phyloP scores from a whole-genome alignment of 2,888 invertebrate species.

The Chydorus sphaericus region DNA sequence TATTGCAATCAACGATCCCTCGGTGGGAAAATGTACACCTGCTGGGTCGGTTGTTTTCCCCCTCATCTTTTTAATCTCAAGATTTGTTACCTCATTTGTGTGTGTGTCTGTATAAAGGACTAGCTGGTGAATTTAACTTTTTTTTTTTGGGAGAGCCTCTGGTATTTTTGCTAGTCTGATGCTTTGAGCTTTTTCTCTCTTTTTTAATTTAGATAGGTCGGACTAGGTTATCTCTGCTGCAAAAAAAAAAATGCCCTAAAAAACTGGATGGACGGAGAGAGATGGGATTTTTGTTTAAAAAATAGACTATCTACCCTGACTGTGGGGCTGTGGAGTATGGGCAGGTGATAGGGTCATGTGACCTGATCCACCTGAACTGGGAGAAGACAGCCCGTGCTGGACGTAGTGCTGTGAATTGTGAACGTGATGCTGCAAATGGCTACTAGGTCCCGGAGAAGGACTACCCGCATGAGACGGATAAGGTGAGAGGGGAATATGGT shows the following conservation, averaged over 20 bases:
- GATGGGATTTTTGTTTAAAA: neutral
- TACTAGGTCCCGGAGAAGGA: conserved; percentile 13
- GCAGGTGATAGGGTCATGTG: conserved; percentile 16
- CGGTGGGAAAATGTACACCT: too few relatives aligned
- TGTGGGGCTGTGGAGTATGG: conserved; percentile 14
- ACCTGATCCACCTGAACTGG: conserved; percentile 12
- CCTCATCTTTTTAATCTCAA: too few relatives aligned
- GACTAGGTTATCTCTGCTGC: too few relatives aligned
- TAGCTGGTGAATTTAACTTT: too few relatives aligned
- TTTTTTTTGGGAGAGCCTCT: too few relatives aligned
- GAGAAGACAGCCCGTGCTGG: conserved; percentile 13
- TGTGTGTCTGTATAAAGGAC: too few relatives aligned
- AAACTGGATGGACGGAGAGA: neutral
- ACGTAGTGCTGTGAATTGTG: conserved; percentile 12
- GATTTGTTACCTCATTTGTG: too few relatives aligned
- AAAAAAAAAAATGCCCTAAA: neutral
- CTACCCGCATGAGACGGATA: conserved; percentile 14
- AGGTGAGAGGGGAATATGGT: conserved; percentile 8
- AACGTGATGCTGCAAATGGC: conserved; percentile 11
- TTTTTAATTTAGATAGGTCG: neutral
- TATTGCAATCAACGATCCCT: too few relatives aligned
- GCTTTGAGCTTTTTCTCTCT: neutral
- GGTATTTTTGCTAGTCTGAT: too few relatives aligned
- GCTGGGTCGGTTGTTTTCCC: too few relatives aligned
- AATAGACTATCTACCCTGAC: conserved; percentile 7